A percentile compares a stretch with the other conserved stretches of the same genome.
Conservation (phyloP, 2,888 invertebrate species). For the Halocaridina rubra region DNA sequence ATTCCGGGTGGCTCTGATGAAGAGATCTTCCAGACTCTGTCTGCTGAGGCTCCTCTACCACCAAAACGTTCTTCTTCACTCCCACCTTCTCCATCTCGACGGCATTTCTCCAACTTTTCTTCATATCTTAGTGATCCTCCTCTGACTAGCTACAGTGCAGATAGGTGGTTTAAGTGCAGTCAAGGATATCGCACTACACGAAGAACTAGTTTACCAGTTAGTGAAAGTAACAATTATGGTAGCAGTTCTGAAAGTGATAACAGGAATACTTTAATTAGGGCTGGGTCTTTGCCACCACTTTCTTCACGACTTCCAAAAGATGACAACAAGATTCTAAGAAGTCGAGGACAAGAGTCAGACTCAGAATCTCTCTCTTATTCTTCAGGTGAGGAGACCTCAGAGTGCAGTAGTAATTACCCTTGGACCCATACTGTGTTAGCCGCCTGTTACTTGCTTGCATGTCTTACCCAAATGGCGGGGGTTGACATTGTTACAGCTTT, state of each 20-base stretch:
- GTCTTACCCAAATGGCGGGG: conserved; percentile 74
- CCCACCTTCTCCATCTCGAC: conserved; percentile 34
- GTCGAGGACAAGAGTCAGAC: not conserved
- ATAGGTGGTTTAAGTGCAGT: not conserved
- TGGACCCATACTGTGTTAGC: conserved; percentile 48
- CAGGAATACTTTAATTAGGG: conserved; percentile 4
- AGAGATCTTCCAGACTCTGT: not conserved
- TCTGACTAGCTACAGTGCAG: not conserved
- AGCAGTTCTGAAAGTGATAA: conserved; percentile 23
- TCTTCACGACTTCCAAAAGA: not conserved
- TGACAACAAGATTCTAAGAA: not conserved
- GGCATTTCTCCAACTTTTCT: not conserved
- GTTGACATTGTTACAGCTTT: conserved; percentile 81
- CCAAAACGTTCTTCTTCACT: conserved; percentile 45
- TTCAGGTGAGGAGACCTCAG: conserved; percentile 59
- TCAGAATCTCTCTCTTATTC: conserved; percentile 28
- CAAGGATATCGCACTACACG: not conserved
- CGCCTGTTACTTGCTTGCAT: conserved; percentile 56
- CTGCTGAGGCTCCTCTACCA: conserved; percentile 28
- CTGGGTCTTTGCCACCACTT: conserved; percentile 24
- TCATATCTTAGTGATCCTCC: not conserved
- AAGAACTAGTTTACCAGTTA: conserved; percentile 29
- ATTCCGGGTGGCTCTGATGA: not conserved
- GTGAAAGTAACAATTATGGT: not conserved
- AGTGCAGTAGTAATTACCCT: conserved; percentile 2